Conservation (phyloP, 2,888 invertebrate genomes). For the Cyaniris semiargus region DNA sequence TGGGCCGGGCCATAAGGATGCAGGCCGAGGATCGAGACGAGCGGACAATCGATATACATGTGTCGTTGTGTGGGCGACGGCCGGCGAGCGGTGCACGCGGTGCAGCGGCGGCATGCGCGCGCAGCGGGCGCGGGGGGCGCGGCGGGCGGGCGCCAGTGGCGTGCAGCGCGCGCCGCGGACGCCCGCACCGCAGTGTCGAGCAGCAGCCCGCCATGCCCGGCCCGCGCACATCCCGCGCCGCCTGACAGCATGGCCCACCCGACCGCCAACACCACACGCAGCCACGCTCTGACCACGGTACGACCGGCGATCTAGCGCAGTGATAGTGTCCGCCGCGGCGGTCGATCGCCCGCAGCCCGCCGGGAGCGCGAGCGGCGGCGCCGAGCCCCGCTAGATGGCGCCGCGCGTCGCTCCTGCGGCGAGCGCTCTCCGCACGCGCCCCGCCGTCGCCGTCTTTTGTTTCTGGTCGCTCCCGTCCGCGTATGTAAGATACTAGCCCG, state of each 20-base stretch:
- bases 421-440: constrained; percentile 73
- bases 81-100: constrained; percentile 56
- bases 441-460: constrained; percentile 72
- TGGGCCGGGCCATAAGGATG: constrained; percentile 11
- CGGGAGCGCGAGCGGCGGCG: constrained; percentile 73
- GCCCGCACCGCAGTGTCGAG: constrained; percentile 79
- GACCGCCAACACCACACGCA: constrained; percentile 80
- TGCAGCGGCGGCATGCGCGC: constrained; percentile 50
- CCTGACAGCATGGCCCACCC: constrained; percentile 79
- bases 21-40: constrained; percentile 41
- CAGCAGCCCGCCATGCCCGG: constrained; percentile 79
- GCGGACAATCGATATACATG: constrained; percentile 55
- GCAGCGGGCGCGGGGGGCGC: constrained; percentile 43
- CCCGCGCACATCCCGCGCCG: constrained; percentile 78
- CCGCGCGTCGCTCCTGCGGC: constrained; percentile 78
- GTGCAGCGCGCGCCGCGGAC: constrained; percentile 79
- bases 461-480: constrained; percentile 65
- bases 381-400: constrained; percentile 77
- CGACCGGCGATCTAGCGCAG: constrained; percentile 56
- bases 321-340: constrained; percentile 69
- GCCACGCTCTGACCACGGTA: constrained; percentile 81
- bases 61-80: constrained; percentile 56
- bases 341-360: constrained; percentile 78
- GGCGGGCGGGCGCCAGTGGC: constrained; percentile 75
- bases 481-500: constrained; percentile 76